Conservation (phyloP, 2,797 vertebrate species). For the Periophthalmus magnuspinnatus region DNA sequence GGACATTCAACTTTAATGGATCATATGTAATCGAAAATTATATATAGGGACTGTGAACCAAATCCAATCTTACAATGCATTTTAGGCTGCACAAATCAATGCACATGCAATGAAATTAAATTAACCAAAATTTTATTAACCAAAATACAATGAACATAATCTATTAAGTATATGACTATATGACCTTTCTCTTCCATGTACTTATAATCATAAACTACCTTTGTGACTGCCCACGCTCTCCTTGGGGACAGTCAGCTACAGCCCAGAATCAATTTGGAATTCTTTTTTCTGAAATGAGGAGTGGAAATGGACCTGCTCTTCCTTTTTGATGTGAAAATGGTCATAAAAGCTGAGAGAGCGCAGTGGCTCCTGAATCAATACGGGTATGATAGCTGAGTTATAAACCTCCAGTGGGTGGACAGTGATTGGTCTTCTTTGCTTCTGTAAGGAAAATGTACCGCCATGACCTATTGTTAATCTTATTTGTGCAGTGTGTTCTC, state of each 20-base stretch:
- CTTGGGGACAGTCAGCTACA: slow-evolving; percentile 16
- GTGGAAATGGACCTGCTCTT: slow-evolving; percentile 19
- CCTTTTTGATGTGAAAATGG: slow-evolving; percentile 39
- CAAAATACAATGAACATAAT: not conserved
- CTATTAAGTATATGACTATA: not conserved
- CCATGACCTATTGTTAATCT: slow-evolving; percentile 48
- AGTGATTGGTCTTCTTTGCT: slow-evolving; percentile 32
- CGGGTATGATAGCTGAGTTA: slow-evolving; percentile 36
- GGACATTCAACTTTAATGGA: too few species aligned
- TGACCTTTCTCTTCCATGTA: not conserved
- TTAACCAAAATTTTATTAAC: not conserved
- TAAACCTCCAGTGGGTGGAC: slow-evolving; percentile 43
- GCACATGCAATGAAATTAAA: not conserved
- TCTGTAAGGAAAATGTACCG: slow-evolving; percentile 38
- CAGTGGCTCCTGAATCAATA: slow-evolving; percentile 49
- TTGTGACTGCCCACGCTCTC: not conserved
- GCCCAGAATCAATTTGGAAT: slow-evolving; percentile 33
- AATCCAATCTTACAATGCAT: not conserved
- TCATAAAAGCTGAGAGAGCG: slow-evolving; percentile 22
- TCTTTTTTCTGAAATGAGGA: slow-evolving; percentile 33
- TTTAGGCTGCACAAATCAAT: not conserved
- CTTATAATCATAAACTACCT: not conserved
- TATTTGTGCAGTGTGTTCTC: slow-evolving; percentile 53
- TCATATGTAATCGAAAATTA: not conserved
- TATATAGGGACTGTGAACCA: not conserved